Percentiles rank a stretch among this genome's conserved stretches.
Conservation (phyloP, 2,113 vertebrate genomes). For the Tretioscincus oriximinensis region DNA sequence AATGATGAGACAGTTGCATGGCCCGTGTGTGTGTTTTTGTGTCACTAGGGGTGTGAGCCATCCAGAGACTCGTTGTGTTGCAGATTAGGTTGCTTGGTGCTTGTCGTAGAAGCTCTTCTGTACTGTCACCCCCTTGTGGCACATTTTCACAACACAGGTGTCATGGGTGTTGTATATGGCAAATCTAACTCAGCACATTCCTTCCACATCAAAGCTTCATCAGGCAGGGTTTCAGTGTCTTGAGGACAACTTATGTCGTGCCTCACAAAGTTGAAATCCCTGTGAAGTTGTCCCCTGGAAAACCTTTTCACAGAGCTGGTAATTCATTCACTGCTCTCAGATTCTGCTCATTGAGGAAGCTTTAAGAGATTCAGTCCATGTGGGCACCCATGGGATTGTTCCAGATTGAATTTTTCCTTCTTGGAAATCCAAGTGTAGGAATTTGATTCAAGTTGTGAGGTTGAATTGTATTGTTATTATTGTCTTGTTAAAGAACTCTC, state of each 20-base stretch:
- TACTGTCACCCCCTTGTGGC: not conserved
- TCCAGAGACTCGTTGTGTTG: not conserved
- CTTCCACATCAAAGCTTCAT: not conserved
- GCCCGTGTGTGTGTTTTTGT: not conserved
- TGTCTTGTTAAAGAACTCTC: too few species aligned
- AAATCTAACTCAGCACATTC: not conserved
- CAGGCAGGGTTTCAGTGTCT: not conserved
- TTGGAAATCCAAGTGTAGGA: slow-evolving; percentile 33
- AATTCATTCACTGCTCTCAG: not conserved
- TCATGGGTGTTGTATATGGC: too few species aligned
- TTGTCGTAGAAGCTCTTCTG: not conserved
- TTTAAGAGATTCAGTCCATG: slow-evolving; percentile 19
- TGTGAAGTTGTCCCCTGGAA: not conserved
- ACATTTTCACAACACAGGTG: not conserved
- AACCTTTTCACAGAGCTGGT: not conserved
- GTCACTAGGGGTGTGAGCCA: not conserved
- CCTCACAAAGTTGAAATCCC: not conserved
- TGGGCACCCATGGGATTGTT: slow-evolving; percentile 36
- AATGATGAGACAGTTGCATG: not conserved
- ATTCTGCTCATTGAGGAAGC: not conserved
- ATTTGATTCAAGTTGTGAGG: slow-evolving; percentile 25
- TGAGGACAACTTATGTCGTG: not conserved
- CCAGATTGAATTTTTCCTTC: slow-evolving; percentile 27
- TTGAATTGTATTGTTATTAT: too few species aligned
- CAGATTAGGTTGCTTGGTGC: not conserved